A percentile compares a stretch with the other conserved stretches of the same genome.
phyloP scores from a whole-genome alignment of 2,888 invertebrate genomes.

The Cylindroiulus punctatus region DNA sequence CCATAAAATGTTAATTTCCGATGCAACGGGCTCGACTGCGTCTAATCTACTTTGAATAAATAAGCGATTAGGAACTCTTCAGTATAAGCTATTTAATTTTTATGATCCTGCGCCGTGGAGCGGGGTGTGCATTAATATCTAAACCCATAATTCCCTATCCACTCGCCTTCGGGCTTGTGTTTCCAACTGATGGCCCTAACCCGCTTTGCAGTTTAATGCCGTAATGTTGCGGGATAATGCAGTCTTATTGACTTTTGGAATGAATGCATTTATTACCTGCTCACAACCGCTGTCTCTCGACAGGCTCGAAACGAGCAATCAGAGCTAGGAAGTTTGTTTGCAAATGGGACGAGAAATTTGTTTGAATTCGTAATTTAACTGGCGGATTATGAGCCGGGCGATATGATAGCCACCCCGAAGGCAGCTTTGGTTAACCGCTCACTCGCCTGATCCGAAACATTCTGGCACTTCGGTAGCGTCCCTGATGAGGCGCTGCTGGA shows the following conservation, averaged over 20 bases:
- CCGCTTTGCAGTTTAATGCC: constrained; percentile 6
- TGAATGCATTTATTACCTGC: constrained; percentile 23
- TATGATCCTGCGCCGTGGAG: constrained; percentile 32
- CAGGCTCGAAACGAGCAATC: not conserved
- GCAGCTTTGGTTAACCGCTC: constrained; percentile 10
- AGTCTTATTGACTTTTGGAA: constrained; percentile 25
- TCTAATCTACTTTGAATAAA: constrained; percentile 32
- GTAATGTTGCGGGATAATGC: not conserved
- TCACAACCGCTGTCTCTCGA: not conserved
- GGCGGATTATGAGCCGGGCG: not conserved
- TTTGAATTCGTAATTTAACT: not conserved
- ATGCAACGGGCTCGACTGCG: constrained; percentile 3
- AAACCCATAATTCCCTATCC: constrained; percentile 32
- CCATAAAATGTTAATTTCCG: constrained; percentile 32
- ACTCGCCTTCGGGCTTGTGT: not conserved
- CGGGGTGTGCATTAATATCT: constrained; percentile 6
- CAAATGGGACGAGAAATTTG: not conserved
- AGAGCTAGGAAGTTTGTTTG: not conserved
- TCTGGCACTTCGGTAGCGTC: not conserved
- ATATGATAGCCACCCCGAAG: not conserved
- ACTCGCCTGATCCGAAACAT: not conserved
- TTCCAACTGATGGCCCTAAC: not conserved
- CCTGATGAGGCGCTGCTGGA: not conserved
- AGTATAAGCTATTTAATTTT: constrained; percentile 32
- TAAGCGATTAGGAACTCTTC: constrained; percentile 32